A percentile compares a stretch with the other conserved stretches of the same genome.
Evolutionary conservation across 2,113 vertebrate species (phyloP).

Genomic region (Perca fluviatilis): DNA sequence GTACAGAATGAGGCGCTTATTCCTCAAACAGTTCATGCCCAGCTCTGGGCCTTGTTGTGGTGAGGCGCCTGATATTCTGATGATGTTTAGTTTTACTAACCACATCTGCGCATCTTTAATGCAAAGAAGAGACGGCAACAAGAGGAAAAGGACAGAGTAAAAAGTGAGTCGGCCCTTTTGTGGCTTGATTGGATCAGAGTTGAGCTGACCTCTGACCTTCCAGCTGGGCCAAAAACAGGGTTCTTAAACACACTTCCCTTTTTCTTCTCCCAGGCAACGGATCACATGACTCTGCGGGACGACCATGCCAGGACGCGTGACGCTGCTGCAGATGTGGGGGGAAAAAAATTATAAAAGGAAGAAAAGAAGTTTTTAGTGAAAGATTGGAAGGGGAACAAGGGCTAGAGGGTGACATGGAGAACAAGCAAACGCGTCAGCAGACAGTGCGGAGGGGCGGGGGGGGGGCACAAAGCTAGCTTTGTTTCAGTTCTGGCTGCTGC

Average conservation of each 20-base stretch:
- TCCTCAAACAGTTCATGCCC: constrained; percentile 26
- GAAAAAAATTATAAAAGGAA: constrained; percentile 60
- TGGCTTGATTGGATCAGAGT: constrained; percentile 67
- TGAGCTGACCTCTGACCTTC: constrained; percentile 74
- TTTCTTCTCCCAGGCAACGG: constrained; percentile 72
- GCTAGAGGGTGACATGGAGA: constrained; percentile 72
- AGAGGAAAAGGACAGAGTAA: constrained; percentile 26
- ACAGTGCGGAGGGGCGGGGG: constrained; percentile 52
- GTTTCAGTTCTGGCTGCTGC: constrained; percentile 81
- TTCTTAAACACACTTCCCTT: constrained; percentile 79
- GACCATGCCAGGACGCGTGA: constrained; percentile 77
- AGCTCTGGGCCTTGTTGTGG: constrained; percentile 45
- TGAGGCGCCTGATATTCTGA: constrained; percentile 54
- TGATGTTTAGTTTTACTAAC: constrained; percentile 51
- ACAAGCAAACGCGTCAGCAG: constrained; percentile 82
- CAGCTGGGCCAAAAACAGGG: constrained; percentile 70
- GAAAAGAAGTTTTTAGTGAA: constrained; percentile 79
- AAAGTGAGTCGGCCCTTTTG: constrained; percentile 50
- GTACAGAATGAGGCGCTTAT: constrained; percentile 14
- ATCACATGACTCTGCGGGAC: constrained; percentile 80
- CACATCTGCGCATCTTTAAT: constrained; percentile 40
- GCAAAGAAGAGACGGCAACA: constrained; percentile 18
- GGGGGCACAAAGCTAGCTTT: constrained; percentile 84
- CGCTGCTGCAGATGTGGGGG: constrained; percentile 81
- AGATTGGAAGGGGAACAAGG: constrained; percentile 74